Evolutionary conservation across 35 echinoderm and acorn worm genomes (phyloP), one percentile per base, ranked within the genome.

Genomic region (Hemicentrotus pulcherrimus): DNA sequence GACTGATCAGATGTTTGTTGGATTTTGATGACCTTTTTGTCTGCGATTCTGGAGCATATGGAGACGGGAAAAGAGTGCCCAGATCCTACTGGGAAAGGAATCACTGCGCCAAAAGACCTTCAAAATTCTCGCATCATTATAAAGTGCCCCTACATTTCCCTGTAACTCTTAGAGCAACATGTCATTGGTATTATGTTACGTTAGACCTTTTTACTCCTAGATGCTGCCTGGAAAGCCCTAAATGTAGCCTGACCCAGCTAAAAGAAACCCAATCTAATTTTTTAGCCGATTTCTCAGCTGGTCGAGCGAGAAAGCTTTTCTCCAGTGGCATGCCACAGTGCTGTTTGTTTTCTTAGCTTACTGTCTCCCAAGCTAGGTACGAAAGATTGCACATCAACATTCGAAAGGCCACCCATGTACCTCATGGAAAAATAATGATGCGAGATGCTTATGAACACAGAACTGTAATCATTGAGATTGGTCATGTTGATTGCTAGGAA

Each of bases 401-500:
- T 78, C 65, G 65, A 78, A 78, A 78, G 65, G 65, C 65, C 65
- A 22, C 6, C 22, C 65, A 4, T 78, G 22, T 78, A 7, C 65
- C 65, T 78, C 65, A 78, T 78, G 24, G 19, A n/a, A 78, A 78
- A 78, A 78, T 78, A 78, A 78, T 78, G 65, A 78, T 78, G 65
- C n/a, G 65, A 78, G 22, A 28, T 78, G 65, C 22, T 78, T 78
- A 24, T 78, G 28, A 78, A 78, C 65, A 78, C 65, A 78, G 6
- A 30, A 78, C 19, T n/a, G 65, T 78, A 28, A 7, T 78, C 18
- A 28, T 22, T 78, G 28, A 78, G n/a, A 78, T 78, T 78, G 19
- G 65, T 22, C 6, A 22, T 78, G 65, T 78, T n/a, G 65, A 78
- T 28, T 28, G 65, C 65, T 28, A 3, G 24, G 19, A n/a, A 78